phyloP scores from a whole-genome alignment of 2,888 invertebrate genomes.

The Diaprepes abbreviatus region DNA sequence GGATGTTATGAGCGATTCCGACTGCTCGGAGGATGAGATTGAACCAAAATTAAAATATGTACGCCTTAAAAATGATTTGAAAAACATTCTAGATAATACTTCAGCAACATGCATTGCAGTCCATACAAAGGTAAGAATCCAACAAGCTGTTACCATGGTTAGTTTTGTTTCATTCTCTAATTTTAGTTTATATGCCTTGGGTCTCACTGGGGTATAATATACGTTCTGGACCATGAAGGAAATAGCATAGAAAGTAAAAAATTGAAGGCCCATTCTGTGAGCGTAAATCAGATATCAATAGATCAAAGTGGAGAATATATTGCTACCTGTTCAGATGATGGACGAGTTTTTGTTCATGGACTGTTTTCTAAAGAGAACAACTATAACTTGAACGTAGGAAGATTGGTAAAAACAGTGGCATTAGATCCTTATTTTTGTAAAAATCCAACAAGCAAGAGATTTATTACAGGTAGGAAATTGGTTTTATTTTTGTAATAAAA shows the following conservation, averaged over 20 bases:
- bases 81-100: slow-evolving; percentile 78
- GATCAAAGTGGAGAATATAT: slow-evolving; percentile 82
- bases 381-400: slow-evolving; percentile 82
- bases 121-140: slow-evolving; percentile 82
- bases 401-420: slow-evolving; percentile 86
- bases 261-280: slow-evolving; percentile 85
- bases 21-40: slow-evolving; percentile 71
- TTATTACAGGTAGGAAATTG: slow-evolving; percentile 78
- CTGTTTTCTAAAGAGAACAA: slow-evolving; percentile 88
- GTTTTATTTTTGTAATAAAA: neutral
- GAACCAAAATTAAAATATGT: slow-evolving; percentile 95
- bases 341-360: slow-evolving; percentile 75
- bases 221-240: slow-evolving; percentile 93
- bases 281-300: slow-evolving; percentile 95
- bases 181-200: slow-evolving; percentile 90
- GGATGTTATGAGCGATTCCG: slow-evolving; percentile 62
- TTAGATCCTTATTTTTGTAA: slow-evolving; percentile 85
- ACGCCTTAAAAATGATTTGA: slow-evolving; percentile 88
- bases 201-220: slow-evolving; percentile 91
- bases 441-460: slow-evolving; percentile 82
- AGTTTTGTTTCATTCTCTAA: neutral
- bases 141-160: no score
- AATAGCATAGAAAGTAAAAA: slow-evolving; percentile 82
- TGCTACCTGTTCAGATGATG: slow-evolving; percentile 93
- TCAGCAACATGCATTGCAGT: slow-evolving; percentile 94